phyloP scores from a whole-genome alignment of 1,140 invertebrate genomes.

The Zophobas atratus region DNA sequence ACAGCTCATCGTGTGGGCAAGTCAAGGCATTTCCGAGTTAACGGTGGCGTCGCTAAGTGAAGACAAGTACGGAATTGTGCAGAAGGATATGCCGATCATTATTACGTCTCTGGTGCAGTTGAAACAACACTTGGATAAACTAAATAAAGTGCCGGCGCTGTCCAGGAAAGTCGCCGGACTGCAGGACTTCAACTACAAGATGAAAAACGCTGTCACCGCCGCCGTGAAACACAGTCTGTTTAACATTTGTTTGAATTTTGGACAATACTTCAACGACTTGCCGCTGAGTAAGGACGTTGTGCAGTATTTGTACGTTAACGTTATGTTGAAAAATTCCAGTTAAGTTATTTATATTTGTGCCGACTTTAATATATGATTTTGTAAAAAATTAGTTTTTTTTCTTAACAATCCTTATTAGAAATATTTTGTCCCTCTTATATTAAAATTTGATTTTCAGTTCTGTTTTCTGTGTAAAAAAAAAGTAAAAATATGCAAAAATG shows the following conservation, averaged over 20 bases:
- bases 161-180: slow-evolving; percentile 73
- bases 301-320: slow-evolving; percentile 52
- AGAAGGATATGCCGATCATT: slow-evolving; percentile 81
- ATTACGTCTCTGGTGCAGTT: slow-evolving; percentile 77
- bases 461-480: too few relatives aligned
- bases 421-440: too few relatives aligned
- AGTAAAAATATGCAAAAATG: too few relatives aligned
- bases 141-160: slow-evolving; percentile 76
- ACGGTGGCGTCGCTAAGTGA: slow-evolving; percentile 79
- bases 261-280: slow-evolving; percentile 78
- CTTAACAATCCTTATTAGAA: too few relatives aligned
- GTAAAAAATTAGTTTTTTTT: too few relatives aligned
- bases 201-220: slow-evolving; percentile 74
- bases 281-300: slow-evolving; percentile 67
- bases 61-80: slow-evolving; percentile 85
- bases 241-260: slow-evolving; percentile 79
- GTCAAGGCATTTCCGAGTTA: slow-evolving; percentile 79
- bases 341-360: neutral
- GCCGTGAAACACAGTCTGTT: slow-evolving; percentile 83
- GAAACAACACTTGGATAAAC: slow-evolving; percentile 80
- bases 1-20: slow-evolving; percentile 80
- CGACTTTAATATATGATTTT: neutral
- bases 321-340: slow-evolving; percentile 19
- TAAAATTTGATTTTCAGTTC: too few relatives aligned
- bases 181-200: slow-evolving; percentile 75